These are phyloP conservation scores for Cossypha dichroa DNA, from an alignment of 2,797 vertebrate genomes.

Conservation along the genomic window DNA sequence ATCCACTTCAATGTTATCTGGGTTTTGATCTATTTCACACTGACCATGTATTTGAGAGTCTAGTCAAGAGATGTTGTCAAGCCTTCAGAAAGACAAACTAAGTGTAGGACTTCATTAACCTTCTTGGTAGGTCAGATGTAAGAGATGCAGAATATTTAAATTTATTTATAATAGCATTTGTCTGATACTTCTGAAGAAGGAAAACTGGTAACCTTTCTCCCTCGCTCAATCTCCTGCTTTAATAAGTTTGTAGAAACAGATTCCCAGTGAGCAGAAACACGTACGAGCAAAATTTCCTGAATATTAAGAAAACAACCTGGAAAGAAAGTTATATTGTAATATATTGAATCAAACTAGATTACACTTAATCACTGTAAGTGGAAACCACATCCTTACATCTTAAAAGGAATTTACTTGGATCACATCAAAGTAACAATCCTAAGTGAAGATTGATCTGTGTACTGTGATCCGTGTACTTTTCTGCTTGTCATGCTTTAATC, in stretches of 20 bases:
- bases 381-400: slow-evolving; percentile 20
- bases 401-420: slow-evolving; percentile 58
- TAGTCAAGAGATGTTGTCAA: background rate
- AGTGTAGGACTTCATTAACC: background rate
- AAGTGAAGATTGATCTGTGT: slow-evolving; percentile 53
- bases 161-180: background rate
- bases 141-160: background rate
- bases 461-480: background rate
- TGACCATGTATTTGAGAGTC: background rate
- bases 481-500: slow-evolving; percentile 27
- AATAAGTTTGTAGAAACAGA: background rate
- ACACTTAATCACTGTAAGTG: slow-evolving; percentile 23
- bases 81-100: background rate
- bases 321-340: slow-evolving; percentile 25
- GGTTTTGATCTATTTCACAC: background rate
- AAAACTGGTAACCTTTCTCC: background rate
- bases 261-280: background rate
- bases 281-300: background rate
- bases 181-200: background rate
- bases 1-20: background rate
- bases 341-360: slow-evolving; percentile 43
- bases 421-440: slow-evolving; percentile 32
- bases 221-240: background rate
- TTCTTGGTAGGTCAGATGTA: background rate
- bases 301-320: background rate